Evolutionary conservation across 2,113 vertebrate species (phyloP).

Genomic region (Lophotis ruficrista): DNA sequence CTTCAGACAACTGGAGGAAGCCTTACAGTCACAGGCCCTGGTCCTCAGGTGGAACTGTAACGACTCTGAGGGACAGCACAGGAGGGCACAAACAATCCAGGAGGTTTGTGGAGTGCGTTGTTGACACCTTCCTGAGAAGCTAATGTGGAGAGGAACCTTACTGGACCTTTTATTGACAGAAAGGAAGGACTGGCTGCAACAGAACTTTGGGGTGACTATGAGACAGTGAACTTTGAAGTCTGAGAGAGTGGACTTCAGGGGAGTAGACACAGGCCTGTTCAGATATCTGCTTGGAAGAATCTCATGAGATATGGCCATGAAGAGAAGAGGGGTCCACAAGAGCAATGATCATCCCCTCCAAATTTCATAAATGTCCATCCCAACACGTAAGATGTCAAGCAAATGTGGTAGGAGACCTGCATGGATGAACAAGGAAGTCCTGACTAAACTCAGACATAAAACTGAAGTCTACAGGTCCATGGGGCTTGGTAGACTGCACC

Average conservation of each 20-base stretch:
- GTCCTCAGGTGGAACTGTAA: not conserved
- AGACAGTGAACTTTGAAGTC: not conserved
- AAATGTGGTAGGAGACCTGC: not conserved
- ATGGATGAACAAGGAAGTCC: too few relatives aligned
- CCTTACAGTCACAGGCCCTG: fast-evolving
- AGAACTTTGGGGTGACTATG: not conserved
- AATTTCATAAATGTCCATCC: not conserved
- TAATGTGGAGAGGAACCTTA: not conserved
- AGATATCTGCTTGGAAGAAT: not conserved
- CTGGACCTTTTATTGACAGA: not conserved
- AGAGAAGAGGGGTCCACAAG: not conserved
- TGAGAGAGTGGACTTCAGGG: not conserved
- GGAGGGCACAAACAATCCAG: not conserved
- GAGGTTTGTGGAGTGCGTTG: not conserved
- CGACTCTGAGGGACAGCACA: not conserved
- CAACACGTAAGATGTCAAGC: not conserved
- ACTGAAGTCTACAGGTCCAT: not conserved
- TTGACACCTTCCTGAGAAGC: not conserved
- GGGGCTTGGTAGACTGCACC: too few relatives aligned
- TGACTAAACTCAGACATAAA: not conserved
- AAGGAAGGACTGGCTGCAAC: not conserved
- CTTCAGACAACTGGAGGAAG: not conserved
- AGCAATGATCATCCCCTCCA: not conserved
- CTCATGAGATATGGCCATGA: not conserved
- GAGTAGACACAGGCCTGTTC: not conserved